Conservation (phyloP, 2,797 vertebrate species). For the Percopsis omiscomaycus region DNA sequence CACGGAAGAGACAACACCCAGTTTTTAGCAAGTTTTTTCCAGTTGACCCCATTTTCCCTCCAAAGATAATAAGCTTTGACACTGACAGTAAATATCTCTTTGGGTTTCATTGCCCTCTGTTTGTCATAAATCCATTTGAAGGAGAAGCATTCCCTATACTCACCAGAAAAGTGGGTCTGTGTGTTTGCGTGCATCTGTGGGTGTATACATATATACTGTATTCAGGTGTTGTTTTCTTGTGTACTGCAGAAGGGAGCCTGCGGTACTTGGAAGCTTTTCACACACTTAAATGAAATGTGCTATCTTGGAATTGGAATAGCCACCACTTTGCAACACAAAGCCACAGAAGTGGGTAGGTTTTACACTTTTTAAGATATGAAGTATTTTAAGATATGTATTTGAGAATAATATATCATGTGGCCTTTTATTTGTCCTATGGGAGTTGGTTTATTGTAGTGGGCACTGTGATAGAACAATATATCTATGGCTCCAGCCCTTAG, state of each 20-base stretch:
- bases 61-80: constrained; percentile 65
- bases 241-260: constrained; percentile 22
- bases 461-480: constrained; percentile 59
- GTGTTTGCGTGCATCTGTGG: constrained; percentile 32
- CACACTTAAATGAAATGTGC: constrained; percentile 33
- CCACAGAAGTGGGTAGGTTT: constrained; percentile 38
- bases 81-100: constrained; percentile 68
- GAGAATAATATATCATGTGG: constrained; percentile 48
- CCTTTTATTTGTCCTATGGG: constrained; percentile 55
- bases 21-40: constrained; percentile 66
- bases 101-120: constrained; percentile 72
- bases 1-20: constrained; percentile 57
- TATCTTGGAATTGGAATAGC: constrained; percentile 44
- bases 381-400: constrained; percentile 46
- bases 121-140: constrained; percentile 68
- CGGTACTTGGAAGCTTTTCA: constrained; percentile 20
- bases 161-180: constrained; percentile 53
- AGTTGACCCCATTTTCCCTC: constrained; percentile 67
- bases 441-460: constrained; percentile 60
- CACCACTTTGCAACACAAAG: constrained; percentile 24
- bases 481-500: constrained; percentile 58
- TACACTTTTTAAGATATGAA: constrained; percentile 43
- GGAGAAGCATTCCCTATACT: constrained; percentile 60
- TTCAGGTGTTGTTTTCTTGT: constrained; percentile 22
- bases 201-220: constrained; percentile 17